Evolutionary conservation across 2,888 invertebrate genomes (phyloP), one percentile per base, ranked within the genome.

Genomic region (Hybos culiciformis): DNA sequence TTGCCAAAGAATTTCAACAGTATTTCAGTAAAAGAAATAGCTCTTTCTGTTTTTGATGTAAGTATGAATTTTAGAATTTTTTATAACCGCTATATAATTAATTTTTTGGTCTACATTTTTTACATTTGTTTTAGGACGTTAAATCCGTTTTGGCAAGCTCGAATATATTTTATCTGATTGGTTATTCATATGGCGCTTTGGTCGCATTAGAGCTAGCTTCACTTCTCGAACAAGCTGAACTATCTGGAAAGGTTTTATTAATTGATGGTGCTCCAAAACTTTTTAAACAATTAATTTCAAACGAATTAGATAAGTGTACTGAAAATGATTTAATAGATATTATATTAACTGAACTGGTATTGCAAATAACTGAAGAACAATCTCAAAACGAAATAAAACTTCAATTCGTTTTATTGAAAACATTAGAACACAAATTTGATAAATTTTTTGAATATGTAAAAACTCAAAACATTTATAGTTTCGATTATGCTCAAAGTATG

Each of bases 151-250:
- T 72, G 8, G 74, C 57, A 31, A 46, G 73, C 0, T 70, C 71
- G n/a, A 73, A 77, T 21, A 72, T 74, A 1, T 92, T 83, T 67
- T 74, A 75, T 45, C 59, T 96, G 2, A 74, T 84, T 12, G 94
- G 85, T 3, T 93, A 96, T 68, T 96, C 94, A 12, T 93, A 78
- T 57, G 96, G 96, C 36, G 70, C 80, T 0, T 62, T 83, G 18
- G 70, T 91, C 15, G 80, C 83, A 0, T 63, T 92, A 43, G 85
- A 91, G 59, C 67, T 93, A 46, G 82, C 79, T 5, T 67, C 75
- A 8, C 70, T 74, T 54, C 67, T 93, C 26, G 87, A 88, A 62
- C 66, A 64, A 8, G 68, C 73, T 54, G 82, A 81, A 50, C 69
- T 70, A 39, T 66, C 58, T n/a, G 84, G 83, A 4, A 69, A 72